Evolutionary conservation across 2,888 invertebrate genomes (phyloP).

Genomic region (Drosophila pullipes): DNA sequence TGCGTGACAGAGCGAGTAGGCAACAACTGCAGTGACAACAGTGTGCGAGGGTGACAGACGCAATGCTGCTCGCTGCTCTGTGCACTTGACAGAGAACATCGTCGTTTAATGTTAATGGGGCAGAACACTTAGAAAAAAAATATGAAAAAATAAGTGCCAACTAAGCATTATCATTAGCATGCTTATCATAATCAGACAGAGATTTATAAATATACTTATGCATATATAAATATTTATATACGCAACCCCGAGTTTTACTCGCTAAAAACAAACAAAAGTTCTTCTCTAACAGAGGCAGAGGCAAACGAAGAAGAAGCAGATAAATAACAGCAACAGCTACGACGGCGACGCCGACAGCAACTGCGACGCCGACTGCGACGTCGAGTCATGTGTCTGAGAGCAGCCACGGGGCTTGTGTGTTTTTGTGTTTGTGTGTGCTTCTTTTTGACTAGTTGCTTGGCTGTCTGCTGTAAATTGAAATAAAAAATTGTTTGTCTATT

Average conservation of each 20-base stretch:
- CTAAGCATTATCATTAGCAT: slow-evolving; percentile 72
- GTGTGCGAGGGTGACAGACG: not conserved
- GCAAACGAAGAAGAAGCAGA: slow-evolving; percentile 1
- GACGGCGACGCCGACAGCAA: slow-evolving; percentile 7
- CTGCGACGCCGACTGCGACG: slow-evolving; percentile 24
- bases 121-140: slow-evolving; percentile 6
- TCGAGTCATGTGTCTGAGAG: slow-evolving; percentile 61
- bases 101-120: slow-evolving; percentile 32
- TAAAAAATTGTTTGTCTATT: slow-evolving; percentile 79
- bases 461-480: slow-evolving; percentile 72
- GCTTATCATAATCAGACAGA: slow-evolving; percentile 73
- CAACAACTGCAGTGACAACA: not conserved
- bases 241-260: slow-evolving; percentile 70
- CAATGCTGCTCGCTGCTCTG: slow-evolving; percentile 20
- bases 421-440: slow-evolving; percentile 14
- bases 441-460: slow-evolving; percentile 27
- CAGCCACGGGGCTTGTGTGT: slow-evolving; percentile 18
- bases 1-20: slow-evolving; percentile 7
- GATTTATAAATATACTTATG: slow-evolving; percentile 63
- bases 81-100: slow-evolving; percentile 42
- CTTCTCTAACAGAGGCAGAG: slow-evolving; percentile 12
- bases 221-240: slow-evolving; percentile 75
- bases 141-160: slow-evolving; percentile 45
- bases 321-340: slow-evolving; percentile 23
- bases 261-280: slow-evolving; percentile 62